Evolutionary conservation across 2,888 invertebrate species (phyloP).

Genomic region (Orthonychiurus folsomi): DNA sequence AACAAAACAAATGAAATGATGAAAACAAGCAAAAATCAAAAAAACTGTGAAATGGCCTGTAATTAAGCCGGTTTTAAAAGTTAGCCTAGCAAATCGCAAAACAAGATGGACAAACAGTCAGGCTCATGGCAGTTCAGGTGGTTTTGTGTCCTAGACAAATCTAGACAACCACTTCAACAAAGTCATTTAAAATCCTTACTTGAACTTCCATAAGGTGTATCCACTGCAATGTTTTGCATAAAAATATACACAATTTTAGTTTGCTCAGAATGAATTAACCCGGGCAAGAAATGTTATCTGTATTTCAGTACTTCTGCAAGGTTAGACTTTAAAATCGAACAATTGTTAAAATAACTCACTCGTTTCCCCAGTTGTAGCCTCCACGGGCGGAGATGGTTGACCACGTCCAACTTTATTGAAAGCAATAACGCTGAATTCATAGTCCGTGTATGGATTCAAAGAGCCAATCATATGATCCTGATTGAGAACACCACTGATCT

Average conservation of each 20-base stretch:
- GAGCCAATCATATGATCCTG: slow-evolving; percentile 84
- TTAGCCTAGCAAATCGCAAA: too few species aligned
- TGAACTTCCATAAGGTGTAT: slow-evolving; percentile 36
- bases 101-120: too few species aligned
- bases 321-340: neutral
- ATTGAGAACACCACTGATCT: slow-evolving; percentile 85
- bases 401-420: slow-evolving; percentile 91
- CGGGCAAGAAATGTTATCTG: neutral
- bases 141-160: too few species aligned
- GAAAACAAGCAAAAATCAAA: too few species aligned
- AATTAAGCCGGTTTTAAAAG: too few species aligned
- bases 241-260: slow-evolving; percentile 8
- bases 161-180: too few species aligned
- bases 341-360: slow-evolving; percentile 56
- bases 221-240: slow-evolving; percentile 29
- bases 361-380: slow-evolving; percentile 93
- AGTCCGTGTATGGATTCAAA: slow-evolving; percentile 87
- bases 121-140: too few species aligned
- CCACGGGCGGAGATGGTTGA: slow-evolving; percentile 73
- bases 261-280: neutral
- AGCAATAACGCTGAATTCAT: slow-evolving; percentile 91
- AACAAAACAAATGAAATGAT: too few species aligned
- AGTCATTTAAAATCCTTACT: slow-evolving; percentile 26
- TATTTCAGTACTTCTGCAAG: neutral
- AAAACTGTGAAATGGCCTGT: too few species aligned